A percentile compares a stretch with the other conserved stretches of the same genome.
phyloP scores from a whole-genome alignment of 2,888 invertebrate species.

The Phoenoteleia sp. region DNA sequence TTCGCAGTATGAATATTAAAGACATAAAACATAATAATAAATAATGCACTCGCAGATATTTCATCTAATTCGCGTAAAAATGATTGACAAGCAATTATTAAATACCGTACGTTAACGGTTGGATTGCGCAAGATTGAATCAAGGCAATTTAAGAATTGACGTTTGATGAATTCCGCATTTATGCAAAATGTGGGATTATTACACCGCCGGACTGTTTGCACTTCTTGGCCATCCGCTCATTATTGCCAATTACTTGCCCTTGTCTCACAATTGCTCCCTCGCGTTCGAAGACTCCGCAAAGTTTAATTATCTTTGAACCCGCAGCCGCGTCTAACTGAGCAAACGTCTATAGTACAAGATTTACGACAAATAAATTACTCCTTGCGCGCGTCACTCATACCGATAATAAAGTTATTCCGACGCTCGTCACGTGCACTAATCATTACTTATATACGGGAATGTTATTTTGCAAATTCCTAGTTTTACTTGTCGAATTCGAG shows the following conservation, averaged over 20 bases:
- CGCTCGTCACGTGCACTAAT: constrained; percentile 39
- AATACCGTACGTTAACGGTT: constrained; percentile 35
- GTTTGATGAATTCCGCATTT: constrained; percentile 33
- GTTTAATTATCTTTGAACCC: constrained; percentile 74
- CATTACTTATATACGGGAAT: not conserved
- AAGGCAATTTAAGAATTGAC: constrained; percentile 12
- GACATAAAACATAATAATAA: constrained; percentile 29
- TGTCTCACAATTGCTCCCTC: constrained; percentile 74
- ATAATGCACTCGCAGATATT: not conserved
- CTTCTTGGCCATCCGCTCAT: constrained; percentile 71
- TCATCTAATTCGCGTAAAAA: constrained; percentile 21
- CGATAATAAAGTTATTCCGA: constrained; percentile 61
- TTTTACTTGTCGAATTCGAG: not conserved
- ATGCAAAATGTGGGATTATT: constrained; percentile 19
- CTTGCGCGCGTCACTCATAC: constrained; percentile 49
- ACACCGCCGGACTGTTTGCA: constrained; percentile 21
- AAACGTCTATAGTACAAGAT: constrained; percentile 33
- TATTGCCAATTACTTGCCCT: constrained; percentile 78
- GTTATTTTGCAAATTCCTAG: not conserved
- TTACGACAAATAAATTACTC: constrained; percentile 65
- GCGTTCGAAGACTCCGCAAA: constrained; percentile 44
- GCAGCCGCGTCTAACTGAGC: constrained; percentile 8
- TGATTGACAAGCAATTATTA: constrained; percentile 51
- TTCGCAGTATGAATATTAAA: constrained; percentile 35
- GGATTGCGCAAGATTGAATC: constrained; percentile 24